Base-by-base conservation (phyloP, 2,888 invertebrate species). In the Muschampia plurimacula region DNA sequence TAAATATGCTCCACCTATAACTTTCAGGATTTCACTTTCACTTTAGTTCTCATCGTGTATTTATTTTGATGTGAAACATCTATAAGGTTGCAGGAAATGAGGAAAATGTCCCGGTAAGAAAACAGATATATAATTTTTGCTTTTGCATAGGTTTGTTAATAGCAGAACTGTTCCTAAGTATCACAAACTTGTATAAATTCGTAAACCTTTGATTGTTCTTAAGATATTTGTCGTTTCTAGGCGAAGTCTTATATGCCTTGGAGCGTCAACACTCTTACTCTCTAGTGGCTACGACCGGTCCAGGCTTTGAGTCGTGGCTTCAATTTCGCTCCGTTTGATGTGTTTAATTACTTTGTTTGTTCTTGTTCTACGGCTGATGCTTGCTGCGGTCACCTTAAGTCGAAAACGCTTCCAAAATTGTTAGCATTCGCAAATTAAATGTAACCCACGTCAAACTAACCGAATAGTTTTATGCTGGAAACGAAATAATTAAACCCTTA, bases 271-370 rank as follows among this genome's bases (percentile, higher is more conserved):
- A 36, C 57, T 57, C 57, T 57, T 69, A 99, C 66, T 66, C 57
- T 70, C 68, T 65, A 67, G 63, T 55, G 72, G 59, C 74, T 41
- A 60, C 57, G 57, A 57, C 73, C 69, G 59, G 67, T 76, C 80
- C 75, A 76, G 80, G 86, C 90, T 92, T 90, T 91, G 89, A 90
- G 86, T 87, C 86, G 83, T 81, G 83, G 88, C 87, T 89, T 90
- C 90, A 93, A 92, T 92, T 91, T 91, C 86, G 83, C 81, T 83
- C 82, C 89, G 92, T 93, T 94, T 93, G 93, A 94, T 93, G 92
- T 93, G 92, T 93, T 91, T 93, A 94, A 94, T 93, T 93, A 93
- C 93, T 93, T 93, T 93, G 92, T 93, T 92, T 90, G 93, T 92
- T 91, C 90, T 91, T 89, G 90, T 92, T 91, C 82, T 82, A 81